These are phyloP conservation scores for Drosophila tristis DNA, from an alignment of 1,140 invertebrate genomes.

Conservation along the genomic window DNA sequence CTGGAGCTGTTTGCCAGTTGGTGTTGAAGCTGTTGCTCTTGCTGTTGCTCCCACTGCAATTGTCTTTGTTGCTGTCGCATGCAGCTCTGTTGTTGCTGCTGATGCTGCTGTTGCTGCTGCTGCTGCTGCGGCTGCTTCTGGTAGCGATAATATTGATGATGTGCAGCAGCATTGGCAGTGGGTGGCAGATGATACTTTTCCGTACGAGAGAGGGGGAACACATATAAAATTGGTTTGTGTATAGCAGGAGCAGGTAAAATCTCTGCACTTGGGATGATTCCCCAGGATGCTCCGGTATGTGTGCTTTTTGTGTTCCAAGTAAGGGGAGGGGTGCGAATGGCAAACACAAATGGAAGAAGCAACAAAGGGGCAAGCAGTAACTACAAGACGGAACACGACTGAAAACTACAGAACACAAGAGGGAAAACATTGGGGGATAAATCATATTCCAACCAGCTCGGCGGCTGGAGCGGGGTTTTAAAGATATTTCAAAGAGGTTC, in stretches of 20 bases:
- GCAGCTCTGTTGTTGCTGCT: slow-evolving; percentile 61
- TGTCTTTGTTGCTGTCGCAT: slow-evolving; percentile 65
- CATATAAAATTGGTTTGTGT: slow-evolving; percentile 70
- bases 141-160: slow-evolving; percentile 80
- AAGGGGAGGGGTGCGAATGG: slow-evolving; percentile 31
- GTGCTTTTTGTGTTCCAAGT: slow-evolving; percentile 10
- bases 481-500: not conserved
- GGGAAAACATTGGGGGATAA: slow-evolving; percentile 1
- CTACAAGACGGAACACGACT: slow-evolving; percentile 30
- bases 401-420: slow-evolving; percentile 16
- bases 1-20: slow-evolving; percentile 68
- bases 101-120: slow-evolving; percentile 43
- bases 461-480: not conserved
- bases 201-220: slow-evolving; percentile 27
- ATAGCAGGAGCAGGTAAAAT: slow-evolving; percentile 53
- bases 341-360: slow-evolving; percentile 43
- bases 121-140: slow-evolving; percentile 48
- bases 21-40: slow-evolving; percentile 60
- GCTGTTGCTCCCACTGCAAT: slow-evolving; percentile 52
- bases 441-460: slow-evolving; percentile 11
- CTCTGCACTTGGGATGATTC: slow-evolving; percentile 7
- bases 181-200: slow-evolving; percentile 68
- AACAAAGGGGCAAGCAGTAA: slow-evolving; percentile 47
- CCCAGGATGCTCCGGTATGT: slow-evolving; percentile 6
- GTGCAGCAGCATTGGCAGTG: slow-evolving; percentile 62